Base-by-base conservation (phyloP, 2,888 invertebrate genomes). In the Polylopha cassiicola region DNA sequence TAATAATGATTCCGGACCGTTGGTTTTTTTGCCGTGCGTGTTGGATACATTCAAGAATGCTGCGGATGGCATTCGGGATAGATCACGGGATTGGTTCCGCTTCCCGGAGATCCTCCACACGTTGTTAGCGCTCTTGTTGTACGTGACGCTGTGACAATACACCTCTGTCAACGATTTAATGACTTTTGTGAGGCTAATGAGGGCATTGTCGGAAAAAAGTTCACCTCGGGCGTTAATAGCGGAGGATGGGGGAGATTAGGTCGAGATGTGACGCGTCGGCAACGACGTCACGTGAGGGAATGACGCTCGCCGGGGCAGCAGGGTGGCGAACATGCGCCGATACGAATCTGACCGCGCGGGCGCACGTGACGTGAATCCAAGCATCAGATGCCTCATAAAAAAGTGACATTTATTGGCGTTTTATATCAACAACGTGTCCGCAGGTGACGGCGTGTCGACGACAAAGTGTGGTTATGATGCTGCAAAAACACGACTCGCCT, bases 391-490 rank as follows among this genome's bases (percentile, higher is more conserved):
- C 62, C 65, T 78, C 79, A 82, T 82, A 84, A 85, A 84, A 81
- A 82, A 80, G 80, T 82, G 84, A 82, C 84, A 73, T 81, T 85
- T 82, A 85, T 81, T 82, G 78, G 79, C 73, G 66, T 76, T 81
- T 85, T 81, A 84, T 82, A 80, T 77, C 80, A 82, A 76, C 77
- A 68, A 73, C 75, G 78, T 77, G 80, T 68, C 62, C 50, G 53
- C 75, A 73, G 72, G 72, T 78, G 80, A 76, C 70, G 64, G 53
- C 66, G 67, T 61, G 64, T 51, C 67, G 69, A 58, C 70, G 59
- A 71, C 73, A 67, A 64, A 67, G 66, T 69, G 62, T 56, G 62
- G 63, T 76, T 74, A 72, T 76, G 74, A 78, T 65, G 61, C 67
- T 73, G 82, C 82, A 79, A 81, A 82, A 82, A 81, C 64, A 62